A percentile compares a stretch with the other conserved stretches of the same genome.
These are phyloP conservation scores for Motacilla tschutschensis DNA, from an alignment of 2,113 vertebrate genomes.

Conservation along the genomic window DNA sequence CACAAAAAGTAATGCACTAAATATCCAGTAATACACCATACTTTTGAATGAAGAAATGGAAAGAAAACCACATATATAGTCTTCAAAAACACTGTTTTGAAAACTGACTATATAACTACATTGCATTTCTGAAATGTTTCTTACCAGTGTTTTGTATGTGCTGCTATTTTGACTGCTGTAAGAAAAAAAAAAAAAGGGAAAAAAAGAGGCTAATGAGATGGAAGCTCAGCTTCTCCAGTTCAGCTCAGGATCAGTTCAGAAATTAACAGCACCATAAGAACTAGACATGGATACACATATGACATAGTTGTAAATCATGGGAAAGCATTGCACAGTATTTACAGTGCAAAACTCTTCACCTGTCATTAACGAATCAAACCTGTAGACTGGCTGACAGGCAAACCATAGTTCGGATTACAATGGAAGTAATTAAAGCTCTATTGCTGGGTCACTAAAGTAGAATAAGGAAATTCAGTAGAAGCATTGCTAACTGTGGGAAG, in stretches of 20 bases:
- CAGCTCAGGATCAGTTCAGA: constrained; percentile 14
- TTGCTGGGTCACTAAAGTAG: not conserved
- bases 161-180: not conserved
- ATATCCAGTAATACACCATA: not conserved
- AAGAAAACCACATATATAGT: not conserved
- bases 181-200: not conserved
- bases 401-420: not conserved
- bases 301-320: not conserved
- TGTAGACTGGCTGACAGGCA: not conserved
- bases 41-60: not conserved
- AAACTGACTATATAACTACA: not conserved
- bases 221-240: not conserved
- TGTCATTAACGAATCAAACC: not conserved
- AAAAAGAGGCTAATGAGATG: not conserved
- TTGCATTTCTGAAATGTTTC: not conserved
- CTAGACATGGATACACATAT: not conserved
- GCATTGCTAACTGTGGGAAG: not conserved
- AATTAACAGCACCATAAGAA: not conserved
- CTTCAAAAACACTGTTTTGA: not conserved
- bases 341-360: not conserved
- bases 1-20: not conserved
- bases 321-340: not conserved
- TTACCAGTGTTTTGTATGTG: not conserved
- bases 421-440: not conserved
- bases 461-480: not conserved